phyloP scores from a whole-genome alignment of 1,140 invertebrate species.

The Sogatella furcifera region DNA sequence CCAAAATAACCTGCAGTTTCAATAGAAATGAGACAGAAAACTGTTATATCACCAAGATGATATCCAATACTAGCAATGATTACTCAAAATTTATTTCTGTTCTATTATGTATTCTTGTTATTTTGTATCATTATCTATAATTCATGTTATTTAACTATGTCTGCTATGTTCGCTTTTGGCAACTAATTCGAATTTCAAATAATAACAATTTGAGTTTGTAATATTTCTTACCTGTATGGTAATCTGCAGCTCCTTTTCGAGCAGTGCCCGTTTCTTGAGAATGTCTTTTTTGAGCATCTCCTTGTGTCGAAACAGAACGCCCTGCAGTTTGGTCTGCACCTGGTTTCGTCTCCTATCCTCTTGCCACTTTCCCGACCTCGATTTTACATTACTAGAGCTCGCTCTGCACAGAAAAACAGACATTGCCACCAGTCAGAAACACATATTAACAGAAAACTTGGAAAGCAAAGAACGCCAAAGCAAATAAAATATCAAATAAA shows the following conservation, averaged over 20 bases:
- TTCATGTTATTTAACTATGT: no score
- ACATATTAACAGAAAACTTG: neutral
- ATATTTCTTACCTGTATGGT: conserved; percentile 62
- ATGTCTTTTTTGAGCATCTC: conserved; percentile 90
- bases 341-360: conserved; percentile 40
- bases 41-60: no score
- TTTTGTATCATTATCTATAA: no score
- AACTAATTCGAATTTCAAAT: no score
- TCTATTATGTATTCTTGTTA: no score
- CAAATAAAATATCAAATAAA: neutral
- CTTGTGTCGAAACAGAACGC: conserved; percentile 70
- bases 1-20: no score
- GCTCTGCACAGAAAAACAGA: conserved; percentile 3
- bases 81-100: no score
- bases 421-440: neutral
- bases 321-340: conserved; percentile 43
- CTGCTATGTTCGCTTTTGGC: no score
- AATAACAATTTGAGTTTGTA: neutral
- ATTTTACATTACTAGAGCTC: conserved; percentile 8
- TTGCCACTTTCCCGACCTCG: conserved; percentile 28
- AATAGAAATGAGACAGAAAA: no score
- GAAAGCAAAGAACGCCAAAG: neutral
- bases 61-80: no score
- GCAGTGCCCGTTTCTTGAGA: conserved; percentile 72
- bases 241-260: conserved; percentile 84